Conservation (phyloP, 2,888 invertebrate genomes). For the Branchellion lobata region DNA sequence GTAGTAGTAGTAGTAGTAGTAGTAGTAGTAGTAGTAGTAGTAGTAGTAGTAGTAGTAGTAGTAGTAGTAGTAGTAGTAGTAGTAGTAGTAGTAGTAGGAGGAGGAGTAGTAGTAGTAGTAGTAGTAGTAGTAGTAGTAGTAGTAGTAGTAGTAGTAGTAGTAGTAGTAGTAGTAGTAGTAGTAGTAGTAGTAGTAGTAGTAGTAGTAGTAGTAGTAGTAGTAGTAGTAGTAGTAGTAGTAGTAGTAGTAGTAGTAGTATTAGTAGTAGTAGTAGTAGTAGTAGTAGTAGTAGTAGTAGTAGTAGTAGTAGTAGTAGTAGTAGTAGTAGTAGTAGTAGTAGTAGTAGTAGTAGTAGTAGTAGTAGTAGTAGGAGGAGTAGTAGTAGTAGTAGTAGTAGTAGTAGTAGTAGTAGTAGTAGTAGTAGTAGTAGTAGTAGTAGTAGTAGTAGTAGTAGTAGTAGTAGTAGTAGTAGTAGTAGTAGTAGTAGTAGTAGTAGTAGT, state of each 20-base stretch:
- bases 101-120: not conserved
- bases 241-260: conserved; percentile 23
- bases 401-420: conserved; percentile 9
- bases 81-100: conserved; percentile 23
- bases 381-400: conserved; percentile 10
- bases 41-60: conserved; percentile 9
- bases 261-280: conserved; percentile 18
- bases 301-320: not conserved
- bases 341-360: conserved; percentile 29
- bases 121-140: conserved; percentile 10
- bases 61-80: conserved; percentile 13
- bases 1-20: conserved; percentile 9
- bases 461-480: conserved; percentile 27
- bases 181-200: not conserved
- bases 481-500: conserved; percentile 7
- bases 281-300: conserved; percentile 15
- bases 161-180: conserved; percentile 27
- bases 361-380: conserved; percentile 11
- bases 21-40: conserved; percentile 9
- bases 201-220: conserved; percentile 10
- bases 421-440: conserved; percentile 9
- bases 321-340: conserved; percentile 27
- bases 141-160: conserved; percentile 29
- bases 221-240: conserved; percentile 29
- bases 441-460: no score